Conservation (phyloP, 2,888 invertebrate genomes). For the Lasioglossum leucozonium region DNA sequence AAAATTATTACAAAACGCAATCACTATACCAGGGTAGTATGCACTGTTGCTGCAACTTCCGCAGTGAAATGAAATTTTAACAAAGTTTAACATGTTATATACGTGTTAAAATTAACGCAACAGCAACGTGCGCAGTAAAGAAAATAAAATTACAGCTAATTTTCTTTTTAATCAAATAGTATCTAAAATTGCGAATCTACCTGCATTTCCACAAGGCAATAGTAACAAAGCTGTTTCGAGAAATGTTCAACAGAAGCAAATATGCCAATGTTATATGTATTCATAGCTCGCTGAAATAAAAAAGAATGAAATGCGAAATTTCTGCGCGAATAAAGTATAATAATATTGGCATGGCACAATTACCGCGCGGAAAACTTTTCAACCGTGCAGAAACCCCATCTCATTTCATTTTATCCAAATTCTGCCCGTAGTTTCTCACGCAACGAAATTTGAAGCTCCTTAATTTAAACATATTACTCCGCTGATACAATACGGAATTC, state of each 20-base stretch:
- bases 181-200: neutral
- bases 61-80: neutral
- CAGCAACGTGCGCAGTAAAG: neutral
- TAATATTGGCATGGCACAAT: neutral
- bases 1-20: neutral
- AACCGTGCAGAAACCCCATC: neutral
- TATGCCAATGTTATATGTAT: neutral
- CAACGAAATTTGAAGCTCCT: slow-evolving; percentile 2
- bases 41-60: neutral
- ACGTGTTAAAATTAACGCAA: neutral
- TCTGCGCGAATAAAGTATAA: neutral
- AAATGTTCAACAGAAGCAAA: neutral
- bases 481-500: neutral
- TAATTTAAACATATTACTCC: slow-evolving; percentile 14
- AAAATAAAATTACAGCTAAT: neutral
- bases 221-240: neutral
- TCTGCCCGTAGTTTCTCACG: neutral
- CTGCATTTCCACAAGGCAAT: neutral
- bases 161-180: neutral
- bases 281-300: neutral
- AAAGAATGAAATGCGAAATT: neutral
- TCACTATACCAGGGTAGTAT: neutral
- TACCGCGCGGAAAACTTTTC: neutral
- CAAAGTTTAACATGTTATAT: neutral
- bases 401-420: neutral